phyloP scores from a whole-genome alignment of 2,797 vertebrate species.

The Strix occidentalis region DNA sequence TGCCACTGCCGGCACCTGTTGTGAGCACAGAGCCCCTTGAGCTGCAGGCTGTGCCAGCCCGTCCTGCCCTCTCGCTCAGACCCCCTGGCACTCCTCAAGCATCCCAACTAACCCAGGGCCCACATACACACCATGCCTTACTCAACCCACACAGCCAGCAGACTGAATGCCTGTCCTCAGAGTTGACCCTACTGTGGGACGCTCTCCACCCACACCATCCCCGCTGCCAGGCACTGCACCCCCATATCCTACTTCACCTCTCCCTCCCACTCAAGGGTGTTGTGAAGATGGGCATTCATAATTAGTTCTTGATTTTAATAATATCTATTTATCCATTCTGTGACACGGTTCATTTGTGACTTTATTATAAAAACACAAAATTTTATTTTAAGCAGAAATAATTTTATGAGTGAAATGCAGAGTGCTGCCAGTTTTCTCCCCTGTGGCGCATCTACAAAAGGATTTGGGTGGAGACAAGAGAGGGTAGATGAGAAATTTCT shows the following conservation, averaged over 20 bases:
- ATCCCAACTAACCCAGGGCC: neutral
- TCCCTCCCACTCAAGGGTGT: neutral
- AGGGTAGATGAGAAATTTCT: constrained; percentile 1
- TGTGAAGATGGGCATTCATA: neutral
- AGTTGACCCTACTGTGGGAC: neutral
- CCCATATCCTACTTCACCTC: neutral
- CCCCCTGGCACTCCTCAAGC: rapidly evolving
- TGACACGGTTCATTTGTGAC: neutral
- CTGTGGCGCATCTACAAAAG: neutral
- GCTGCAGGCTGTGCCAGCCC: neutral
- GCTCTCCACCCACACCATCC: neutral
- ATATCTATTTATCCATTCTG: neutral
- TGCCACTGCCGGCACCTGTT: neutral
- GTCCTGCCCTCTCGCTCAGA: neutral
- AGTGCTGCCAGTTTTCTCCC: neutral
- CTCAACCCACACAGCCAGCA: neutral
- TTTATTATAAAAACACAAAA: neutral
- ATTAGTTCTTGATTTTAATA: neutral
- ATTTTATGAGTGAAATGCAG: neutral
- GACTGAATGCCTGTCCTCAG: neutral
- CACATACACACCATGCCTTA: rapidly evolving
- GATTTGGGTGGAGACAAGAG: neutral
- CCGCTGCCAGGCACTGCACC: neutral
- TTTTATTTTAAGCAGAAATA: constrained; percentile 2
- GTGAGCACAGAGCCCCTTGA: neutral